phyloP scores from a whole-genome alignment of 2,113 vertebrate genomes.

The Capricornis sumatraensis region DNA sequence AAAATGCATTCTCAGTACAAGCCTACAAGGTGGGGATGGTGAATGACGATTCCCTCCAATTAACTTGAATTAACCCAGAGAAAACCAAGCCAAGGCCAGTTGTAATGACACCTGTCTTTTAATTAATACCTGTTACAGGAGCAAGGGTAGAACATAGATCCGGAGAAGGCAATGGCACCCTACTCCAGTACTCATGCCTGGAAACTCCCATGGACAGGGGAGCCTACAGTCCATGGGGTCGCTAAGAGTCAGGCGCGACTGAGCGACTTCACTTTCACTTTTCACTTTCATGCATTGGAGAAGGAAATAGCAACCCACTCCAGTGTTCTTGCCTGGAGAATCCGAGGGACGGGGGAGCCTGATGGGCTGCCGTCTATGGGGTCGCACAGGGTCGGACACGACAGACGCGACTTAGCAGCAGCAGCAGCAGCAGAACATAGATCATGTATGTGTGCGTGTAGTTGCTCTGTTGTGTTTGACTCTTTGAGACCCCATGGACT shows the following conservation, averaged over 20 bases:
- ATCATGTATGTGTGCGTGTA: neutral
- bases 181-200: too few species aligned
- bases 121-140: neutral
- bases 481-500: neutral
- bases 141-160: neutral
- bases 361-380: neutral
- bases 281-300: neutral
- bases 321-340: neutral
- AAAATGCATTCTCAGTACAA: neutral
- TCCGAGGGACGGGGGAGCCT: neutral
- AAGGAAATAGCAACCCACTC: neutral
- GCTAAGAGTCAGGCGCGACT: neutral
- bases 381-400: fast-evolving
- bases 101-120: neutral
- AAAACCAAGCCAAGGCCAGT: neutral
- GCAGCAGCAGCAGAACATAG: too few species aligned
- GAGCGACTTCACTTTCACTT: neutral
- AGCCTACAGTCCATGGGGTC: too few species aligned
- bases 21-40: neutral
- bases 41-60: neutral
- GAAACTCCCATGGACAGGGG: too few species aligned
- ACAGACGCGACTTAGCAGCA: too few species aligned
- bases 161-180: too few species aligned
- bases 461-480: neutral
- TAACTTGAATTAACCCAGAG: neutral